Percentiles rank a stretch among this genome's conserved stretches.
These are phyloP conservation scores for Orbicella faveolata DNA, from an alignment of 64 coral and sea anemone species.

Conservation along the genomic window DNA sequence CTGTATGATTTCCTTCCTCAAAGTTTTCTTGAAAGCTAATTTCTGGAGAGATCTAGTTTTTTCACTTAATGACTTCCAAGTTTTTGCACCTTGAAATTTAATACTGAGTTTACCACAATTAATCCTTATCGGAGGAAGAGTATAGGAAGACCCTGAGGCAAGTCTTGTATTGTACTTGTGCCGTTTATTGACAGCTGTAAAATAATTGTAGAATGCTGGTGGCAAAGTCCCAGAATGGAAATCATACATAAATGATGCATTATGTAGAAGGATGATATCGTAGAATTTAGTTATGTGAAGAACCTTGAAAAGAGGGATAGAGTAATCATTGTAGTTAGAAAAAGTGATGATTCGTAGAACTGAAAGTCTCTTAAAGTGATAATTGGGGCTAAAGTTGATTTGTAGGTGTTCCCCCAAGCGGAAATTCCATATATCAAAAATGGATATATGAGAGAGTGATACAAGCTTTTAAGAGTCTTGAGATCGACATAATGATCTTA, in stretches of 20 bases:
- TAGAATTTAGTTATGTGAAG: neutral
- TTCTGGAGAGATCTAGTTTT: neutral
- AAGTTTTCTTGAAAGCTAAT: neutral
- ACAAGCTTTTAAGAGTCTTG: neutral
- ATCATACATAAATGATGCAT: constrained; percentile 14
- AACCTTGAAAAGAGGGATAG: neutral
- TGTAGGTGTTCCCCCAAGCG: neutral
- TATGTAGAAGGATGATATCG: constrained; percentile 5
- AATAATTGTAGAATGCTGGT: constrained; percentile 7
- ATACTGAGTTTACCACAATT: constrained; percentile 43
- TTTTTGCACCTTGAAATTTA: constrained; percentile 12
- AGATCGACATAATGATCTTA: neutral
- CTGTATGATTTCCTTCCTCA: neutral
- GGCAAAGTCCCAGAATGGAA: constrained; percentile 14
- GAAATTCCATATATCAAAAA: neutral
- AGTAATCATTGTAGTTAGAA: neutral
- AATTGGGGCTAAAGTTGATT: neutral
- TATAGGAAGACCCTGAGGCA: neutral
- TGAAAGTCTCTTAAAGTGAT: neutral
- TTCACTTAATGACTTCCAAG: constrained; percentile 2
- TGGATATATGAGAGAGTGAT: neutral
- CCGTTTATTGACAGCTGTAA: neutral
- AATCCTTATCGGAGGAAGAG: constrained; percentile 14
- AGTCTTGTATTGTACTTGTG: constrained; percentile 27
- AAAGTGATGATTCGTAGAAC: neutral